Evolutionary conservation across 2,797 vertebrate genomes (phyloP), one percentile per base, ranked within the genome.

Genomic region (Ciconia nigra): DNA sequence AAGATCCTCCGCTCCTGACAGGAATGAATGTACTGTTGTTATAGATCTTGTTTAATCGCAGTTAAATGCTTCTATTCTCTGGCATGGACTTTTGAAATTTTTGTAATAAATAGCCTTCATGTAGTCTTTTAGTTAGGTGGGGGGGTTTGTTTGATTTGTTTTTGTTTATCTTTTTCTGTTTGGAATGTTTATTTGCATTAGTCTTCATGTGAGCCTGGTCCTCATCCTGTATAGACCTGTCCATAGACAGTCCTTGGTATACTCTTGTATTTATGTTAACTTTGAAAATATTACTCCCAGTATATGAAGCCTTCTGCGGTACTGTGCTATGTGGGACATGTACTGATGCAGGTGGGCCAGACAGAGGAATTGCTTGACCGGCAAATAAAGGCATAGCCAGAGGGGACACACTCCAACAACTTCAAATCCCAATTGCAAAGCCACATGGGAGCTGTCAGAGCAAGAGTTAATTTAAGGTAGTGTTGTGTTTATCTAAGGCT

Each of bases 91-190:
- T 83, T 28, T 63, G 3, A 12, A 52, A 31, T 24, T 31, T 71
- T 77, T 44, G 2, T 26, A 57, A 74, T 21, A 74, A 73, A 74
- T 29, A 71, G 3, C 4, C 21, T 39, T 67, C 55, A 52, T 13
- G 7, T 25, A 62, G 7, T 52, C 5, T 83, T 41, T 54, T 54
- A 54, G 6, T 39, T 71, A 20, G 10, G 8, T 42, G 17, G 11
- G 8, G 2, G 0, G 8, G 5, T 22, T 61, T 31, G 13, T 13
- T 72, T 62, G 8, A 4, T 25, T 47, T 8, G 0, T 1, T 15
- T 61, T 20, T 18, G 2, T 3, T 55, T 79, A 76, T 22, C 1
- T 78, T 78, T 59, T 72, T 61, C n/a, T 83, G 3, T 15, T 72
- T 62, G 24, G 18, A 71, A 42, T 65, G 15, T 47, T 87, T 61